Conservation (phyloP, 2,888 invertebrate species). For the Tetrapedia diversipes region DNA sequence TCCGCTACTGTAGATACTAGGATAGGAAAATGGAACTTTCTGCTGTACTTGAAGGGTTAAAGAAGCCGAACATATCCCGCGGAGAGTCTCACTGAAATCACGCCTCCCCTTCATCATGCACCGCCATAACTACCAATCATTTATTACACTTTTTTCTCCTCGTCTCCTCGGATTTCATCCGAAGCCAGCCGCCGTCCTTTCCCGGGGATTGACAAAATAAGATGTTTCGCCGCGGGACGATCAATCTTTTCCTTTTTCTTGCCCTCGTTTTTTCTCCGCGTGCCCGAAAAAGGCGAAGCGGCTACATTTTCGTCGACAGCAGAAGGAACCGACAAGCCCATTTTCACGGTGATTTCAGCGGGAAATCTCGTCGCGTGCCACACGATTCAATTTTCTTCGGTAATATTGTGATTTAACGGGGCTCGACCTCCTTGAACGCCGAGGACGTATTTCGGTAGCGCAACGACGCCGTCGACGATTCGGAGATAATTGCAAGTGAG, state of each 20-base stretch:
- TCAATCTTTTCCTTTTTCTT: slow-evolving; percentile 38
- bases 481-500: slow-evolving; percentile 31
- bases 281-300: neutral
- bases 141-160: slow-evolving; percentile 34
- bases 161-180: slow-evolving; percentile 12
- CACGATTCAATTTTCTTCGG: slow-evolving; percentile 59
- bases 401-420: slow-evolving; percentile 55
- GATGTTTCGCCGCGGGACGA: slow-evolving; percentile 36
- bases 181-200: slow-evolving; percentile 1
- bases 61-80: neutral
- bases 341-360: slow-evolving; percentile 51
- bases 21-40: too few relatives aligned
- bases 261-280: neutral
- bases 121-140: slow-evolving; percentile 21
- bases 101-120: neutral
- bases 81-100: neutral
- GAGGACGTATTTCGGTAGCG: slow-evolving; percentile 20
- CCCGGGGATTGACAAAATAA: slow-evolving; percentile 40
- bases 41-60: too few relatives aligned
- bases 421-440: slow-evolving; percentile 21
- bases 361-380: slow-evolving; percentile 50
- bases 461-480: neutral
- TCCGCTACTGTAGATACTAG: too few relatives aligned
- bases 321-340: slow-evolving; percentile 27
- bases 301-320: slow-evolving; percentile 23